These are phyloP conservation scores for Eubasilissa splendida DNA, from an alignment of 2,888 invertebrate genomes.

Conservation along the genomic window DNA sequence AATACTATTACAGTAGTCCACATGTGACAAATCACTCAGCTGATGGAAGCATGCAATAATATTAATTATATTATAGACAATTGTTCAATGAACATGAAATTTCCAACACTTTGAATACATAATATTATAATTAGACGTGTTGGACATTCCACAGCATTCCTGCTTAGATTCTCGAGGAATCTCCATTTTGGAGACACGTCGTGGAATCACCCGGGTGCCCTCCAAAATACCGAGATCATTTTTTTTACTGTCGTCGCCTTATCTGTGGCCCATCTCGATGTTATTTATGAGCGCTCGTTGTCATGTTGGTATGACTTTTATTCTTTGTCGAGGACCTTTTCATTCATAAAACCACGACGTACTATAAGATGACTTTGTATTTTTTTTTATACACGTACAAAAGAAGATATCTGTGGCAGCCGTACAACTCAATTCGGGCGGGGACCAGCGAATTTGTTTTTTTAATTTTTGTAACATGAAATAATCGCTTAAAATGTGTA, in stretches of 20 bases:
- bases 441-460: neutral
- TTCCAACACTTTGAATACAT: no score
- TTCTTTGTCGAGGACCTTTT: slow-evolving; percentile 45
- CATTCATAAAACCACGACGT: slow-evolving; percentile 46
- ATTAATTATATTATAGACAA: no score
- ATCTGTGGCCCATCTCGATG: slow-evolving; percentile 53
- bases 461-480: no score
- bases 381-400: slow-evolving; percentile 8
- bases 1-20: no score
- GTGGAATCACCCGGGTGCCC: slow-evolving; percentile 4
- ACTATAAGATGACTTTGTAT: slow-evolving; percentile 17
- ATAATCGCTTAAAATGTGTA: no score
- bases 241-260: slow-evolving; percentile 38
- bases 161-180: neutral
- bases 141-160: no score
- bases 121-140: no score
- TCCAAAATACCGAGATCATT: slow-evolving; percentile 1
- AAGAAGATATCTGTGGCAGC: neutral
- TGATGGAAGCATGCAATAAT: no score
- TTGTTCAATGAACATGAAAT: no score
- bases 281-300: slow-evolving; percentile 51
- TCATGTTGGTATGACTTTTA: slow-evolving; percentile 47
- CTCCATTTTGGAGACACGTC: neutral
- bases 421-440: slow-evolving; percentile 25
- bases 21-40: no score